A percentile compares a stretch with the other conserved stretches of the same genome.
Evolutionary conservation across 2,888 invertebrate genomes (phyloP).

Genomic region (Atethmia centrago): DNA sequence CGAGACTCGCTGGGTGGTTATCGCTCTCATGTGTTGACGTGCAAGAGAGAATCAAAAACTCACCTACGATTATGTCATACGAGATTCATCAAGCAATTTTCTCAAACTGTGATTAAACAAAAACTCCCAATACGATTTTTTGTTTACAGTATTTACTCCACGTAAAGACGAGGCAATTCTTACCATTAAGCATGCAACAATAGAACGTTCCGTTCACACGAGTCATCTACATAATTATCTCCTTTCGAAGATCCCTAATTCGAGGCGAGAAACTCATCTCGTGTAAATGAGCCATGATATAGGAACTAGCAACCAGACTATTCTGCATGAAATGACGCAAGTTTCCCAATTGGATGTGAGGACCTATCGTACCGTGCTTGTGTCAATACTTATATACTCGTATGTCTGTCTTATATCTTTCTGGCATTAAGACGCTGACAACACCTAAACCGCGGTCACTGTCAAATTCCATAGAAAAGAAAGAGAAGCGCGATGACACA

Average conservation of each 20-base stretch:
- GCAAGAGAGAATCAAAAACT: neutral
- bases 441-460: too few species aligned
- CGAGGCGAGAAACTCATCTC: neutral
- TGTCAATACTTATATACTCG: neutral
- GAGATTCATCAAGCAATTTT: neutral
- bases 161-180: neutral
- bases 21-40: neutral
- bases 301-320: slow-evolving; percentile 12
- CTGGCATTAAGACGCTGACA: too few species aligned
- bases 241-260: too few species aligned
- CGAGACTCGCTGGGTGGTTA: neutral
- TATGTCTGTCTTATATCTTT: too few species aligned
- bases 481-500: too few species aligned
- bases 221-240: neutral
- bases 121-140: neutral
- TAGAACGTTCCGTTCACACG: neutral
- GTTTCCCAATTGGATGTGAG: slow-evolving; percentile 36
- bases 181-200: neutral
- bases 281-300: neutral
- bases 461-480: too few species aligned
- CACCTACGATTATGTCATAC: neutral
- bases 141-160: neutral
- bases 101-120: neutral
- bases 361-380: neutral
- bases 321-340: slow-evolving; percentile 34